Conservation (phyloP, 2,888 invertebrate species). For the Salpingus planirostris region DNA sequence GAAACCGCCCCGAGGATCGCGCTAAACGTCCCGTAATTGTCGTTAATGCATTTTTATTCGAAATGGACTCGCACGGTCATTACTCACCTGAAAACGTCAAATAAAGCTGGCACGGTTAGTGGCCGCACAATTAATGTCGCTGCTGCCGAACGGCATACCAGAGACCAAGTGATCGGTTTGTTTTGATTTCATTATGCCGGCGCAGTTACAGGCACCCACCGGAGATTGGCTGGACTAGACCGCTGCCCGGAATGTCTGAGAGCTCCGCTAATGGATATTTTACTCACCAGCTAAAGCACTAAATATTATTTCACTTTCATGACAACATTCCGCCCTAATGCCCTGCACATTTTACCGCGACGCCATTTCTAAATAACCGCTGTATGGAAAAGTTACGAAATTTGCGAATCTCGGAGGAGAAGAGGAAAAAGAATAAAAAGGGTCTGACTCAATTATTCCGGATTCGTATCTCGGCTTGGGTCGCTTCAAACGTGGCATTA, state of each 20-base stretch:
- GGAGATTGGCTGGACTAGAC: constrained; percentile 17
- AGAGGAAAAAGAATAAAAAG: no score
- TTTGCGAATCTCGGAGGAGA: no score
- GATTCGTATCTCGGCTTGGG: no score
- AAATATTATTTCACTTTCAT: constrained; percentile 20
- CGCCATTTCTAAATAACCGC: no score
- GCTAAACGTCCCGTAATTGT: no score
- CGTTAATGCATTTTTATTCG: no score
- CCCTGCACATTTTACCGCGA: no score
- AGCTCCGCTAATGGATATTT: constrained; percentile 19
- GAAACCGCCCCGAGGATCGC: no score
- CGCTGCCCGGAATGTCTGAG: constrained; percentile 15
- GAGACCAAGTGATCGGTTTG: constrained; percentile 17
- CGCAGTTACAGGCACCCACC: constrained; percentile 17
- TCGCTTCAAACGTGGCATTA: no score
- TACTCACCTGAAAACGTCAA: constrained; percentile 20
- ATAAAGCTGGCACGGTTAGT: constrained; percentile 15
- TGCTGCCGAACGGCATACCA: constrained; percentile 14
- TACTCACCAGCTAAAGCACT: constrained; percentile 14
- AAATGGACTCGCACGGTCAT: no score
- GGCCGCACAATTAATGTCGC: constrained; percentile 18
- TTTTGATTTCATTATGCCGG: constrained; percentile 22
- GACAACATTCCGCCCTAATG: constrained; percentile 15
- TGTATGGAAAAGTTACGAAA: no score
- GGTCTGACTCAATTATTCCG: no score